These are phyloP conservation scores for Mesocricetus auratus DNA, from an alignment of 2,113 vertebrate species.

Conservation along the genomic window DNA sequence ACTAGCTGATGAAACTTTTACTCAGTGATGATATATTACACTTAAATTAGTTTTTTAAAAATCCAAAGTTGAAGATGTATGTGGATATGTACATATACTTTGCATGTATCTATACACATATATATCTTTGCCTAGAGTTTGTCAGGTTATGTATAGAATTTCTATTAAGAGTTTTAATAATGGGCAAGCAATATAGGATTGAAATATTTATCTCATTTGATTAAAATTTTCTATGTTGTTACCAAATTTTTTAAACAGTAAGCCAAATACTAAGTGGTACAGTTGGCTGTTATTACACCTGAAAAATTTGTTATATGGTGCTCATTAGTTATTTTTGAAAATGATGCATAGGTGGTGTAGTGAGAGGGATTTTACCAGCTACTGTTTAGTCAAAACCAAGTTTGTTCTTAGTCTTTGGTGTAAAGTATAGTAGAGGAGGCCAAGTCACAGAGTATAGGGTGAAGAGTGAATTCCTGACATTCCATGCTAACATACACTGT, in stretches of 20 bases:
- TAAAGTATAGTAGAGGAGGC: slow-evolving; percentile 56
- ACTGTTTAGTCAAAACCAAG: slow-evolving; percentile 56
- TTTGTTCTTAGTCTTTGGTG: slow-evolving; percentile 66
- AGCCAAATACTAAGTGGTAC: slow-evolving; percentile 43
- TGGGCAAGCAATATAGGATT: slow-evolving; percentile 66
- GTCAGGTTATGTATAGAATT: slow-evolving; percentile 70
- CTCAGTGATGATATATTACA: slow-evolving; percentile 55
- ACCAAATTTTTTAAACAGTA: slow-evolving; percentile 52
- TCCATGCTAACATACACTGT: slow-evolving; percentile 73
- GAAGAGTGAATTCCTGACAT: slow-evolving; percentile 72
- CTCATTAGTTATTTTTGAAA: slow-evolving; percentile 70
- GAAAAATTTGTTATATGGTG: slow-evolving; percentile 71
- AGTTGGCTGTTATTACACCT: slow-evolving; percentile 66
- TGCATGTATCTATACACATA: slow-evolving; percentile 52
- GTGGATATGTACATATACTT: slow-evolving; percentile 44
- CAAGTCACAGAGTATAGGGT: slow-evolving; percentile 59
- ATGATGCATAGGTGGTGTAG: slow-evolving; percentile 42
- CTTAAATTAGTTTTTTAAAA: slow-evolving; percentile 66
- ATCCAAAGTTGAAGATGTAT: slow-evolving; percentile 69
- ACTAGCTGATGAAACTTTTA: slow-evolving; percentile 60
- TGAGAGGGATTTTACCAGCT: slow-evolving; percentile 38
- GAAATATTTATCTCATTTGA: slow-evolving; percentile 59
- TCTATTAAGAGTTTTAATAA: slow-evolving; percentile 72
- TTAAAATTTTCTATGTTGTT: slow-evolving; percentile 72
- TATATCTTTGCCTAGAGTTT: slow-evolving; percentile 52